phyloP scores from a whole-genome alignment of 1,140 invertebrate species.

The Adelges cooleyi region DNA sequence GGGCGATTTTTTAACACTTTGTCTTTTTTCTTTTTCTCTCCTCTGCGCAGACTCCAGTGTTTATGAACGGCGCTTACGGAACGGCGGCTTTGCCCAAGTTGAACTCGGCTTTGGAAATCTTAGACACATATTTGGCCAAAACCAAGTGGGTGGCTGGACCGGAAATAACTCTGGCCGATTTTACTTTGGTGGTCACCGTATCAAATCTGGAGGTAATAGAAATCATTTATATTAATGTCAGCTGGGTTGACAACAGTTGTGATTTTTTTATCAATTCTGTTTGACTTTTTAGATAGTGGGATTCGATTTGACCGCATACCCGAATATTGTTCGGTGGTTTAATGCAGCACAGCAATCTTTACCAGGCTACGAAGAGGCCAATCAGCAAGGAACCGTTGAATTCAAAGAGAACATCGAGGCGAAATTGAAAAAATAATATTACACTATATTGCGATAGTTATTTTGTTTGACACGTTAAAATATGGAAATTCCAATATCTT shows the following conservation, averaged over 20 bases:
- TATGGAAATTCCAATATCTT: too few species aligned
- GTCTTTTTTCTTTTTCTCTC: not conserved
- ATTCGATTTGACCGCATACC: not conserved
- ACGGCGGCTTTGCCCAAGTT: not conserved
- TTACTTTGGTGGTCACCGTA: not conserved
- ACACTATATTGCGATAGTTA: too few species aligned
- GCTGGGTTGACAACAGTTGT: too few species aligned
- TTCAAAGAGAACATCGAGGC: not conserved
- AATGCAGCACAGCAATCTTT: not conserved
- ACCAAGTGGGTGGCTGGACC: not conserved
- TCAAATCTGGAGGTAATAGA: not conserved
- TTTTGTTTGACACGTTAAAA: too few species aligned
- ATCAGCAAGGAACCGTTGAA: not conserved
- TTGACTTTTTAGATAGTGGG: not conserved
- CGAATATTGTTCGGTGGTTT: constrained; percentile 2
- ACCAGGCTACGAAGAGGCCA: constrained; percentile 1
- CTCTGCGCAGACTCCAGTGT: not conserved
- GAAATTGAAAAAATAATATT: not conserved
- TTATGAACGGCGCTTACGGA: not conserved
- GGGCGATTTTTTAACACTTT: not conserved
- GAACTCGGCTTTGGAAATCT: not conserved
- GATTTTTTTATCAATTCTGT: not conserved
- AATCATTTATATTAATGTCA: too few species aligned
- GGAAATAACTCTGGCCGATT: not conserved
- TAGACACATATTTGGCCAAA: not conserved